Base-by-base conservation (phyloP, 1,140 invertebrate species). In the Nephotettix cincticeps region DNA sequence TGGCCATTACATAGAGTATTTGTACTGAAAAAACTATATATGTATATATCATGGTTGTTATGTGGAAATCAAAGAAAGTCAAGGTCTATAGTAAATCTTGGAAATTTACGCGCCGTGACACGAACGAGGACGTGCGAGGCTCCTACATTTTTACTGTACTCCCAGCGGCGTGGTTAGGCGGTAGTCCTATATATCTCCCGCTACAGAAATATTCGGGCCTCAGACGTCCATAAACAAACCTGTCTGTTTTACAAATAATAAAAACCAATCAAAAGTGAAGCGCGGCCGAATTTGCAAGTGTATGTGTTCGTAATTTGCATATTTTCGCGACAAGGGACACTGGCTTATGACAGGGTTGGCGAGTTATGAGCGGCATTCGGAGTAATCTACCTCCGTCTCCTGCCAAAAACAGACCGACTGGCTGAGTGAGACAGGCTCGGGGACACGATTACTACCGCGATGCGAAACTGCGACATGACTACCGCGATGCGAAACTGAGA, bases 211-310 rank as follows among this genome's bases (percentile, higher is more conserved):
- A 51, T 51, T 51, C 47, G 47, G 47, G 2, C n/a, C 47, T n/a
- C 47, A 9, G 6, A 4, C 47, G 17, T 6, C 21, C 47, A 51
- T 51, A 51, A 51, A 51, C 47, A 19, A n/a, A 11, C 13, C 56
- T 25, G 56, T 61, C 56, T 25, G 56, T 23, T 61, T 23, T 28
- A 23, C 56, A 61, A 61, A 61, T 61, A 61, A 61, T 61, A 61
- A 61, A 61, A 61, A 61, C 56, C 56, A 61, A 61, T 61, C 56
- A 61, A 61, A 61, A 25, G 56, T 61, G 56, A 61, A 61, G 56
- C 56, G 21, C 56, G 56, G 56, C 56, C 56, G 23, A n/a, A 27
- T 61, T 51, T 51, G 47, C 47, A 51, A 51, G 47, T 51, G 47
- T 51, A 51, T 51, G 56, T 61, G 56, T 29, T 13, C 56, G 56